These are phyloP conservation scores for Eulacestoma nigropectus DNA, from an alignment of 2,113 vertebrate species.

Conservation along the genomic window DNA sequence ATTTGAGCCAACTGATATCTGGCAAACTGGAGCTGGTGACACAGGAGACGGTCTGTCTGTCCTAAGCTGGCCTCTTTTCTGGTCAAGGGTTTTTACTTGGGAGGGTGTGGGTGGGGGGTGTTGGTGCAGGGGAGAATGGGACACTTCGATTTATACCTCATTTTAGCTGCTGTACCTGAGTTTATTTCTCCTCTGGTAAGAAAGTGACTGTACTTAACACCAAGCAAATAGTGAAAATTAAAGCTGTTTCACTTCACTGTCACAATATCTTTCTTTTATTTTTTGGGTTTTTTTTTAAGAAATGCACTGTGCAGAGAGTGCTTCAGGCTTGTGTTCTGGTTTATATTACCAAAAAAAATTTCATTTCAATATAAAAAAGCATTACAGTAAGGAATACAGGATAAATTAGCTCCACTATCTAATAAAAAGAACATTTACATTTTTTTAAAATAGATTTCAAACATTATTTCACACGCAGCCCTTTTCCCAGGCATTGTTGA, in stretches of 20 bases:
- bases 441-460: constrained; percentile 73
- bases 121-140: neutral
- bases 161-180: constrained; percentile 45
- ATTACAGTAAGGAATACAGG: constrained; percentile 64
- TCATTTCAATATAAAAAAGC: constrained; percentile 72
- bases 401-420: constrained; percentile 75
- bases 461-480: constrained; percentile 29
- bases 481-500: constrained; percentile 35
- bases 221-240: constrained; percentile 44
- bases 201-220: constrained; percentile 49
- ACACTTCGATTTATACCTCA: constrained; percentile 56
- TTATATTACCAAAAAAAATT: constrained; percentile 69
- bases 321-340: constrained; percentile 59
- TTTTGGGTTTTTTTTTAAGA: constrained; percentile 54
- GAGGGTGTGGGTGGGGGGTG: neutral
- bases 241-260: constrained; percentile 60
- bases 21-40: neutral
- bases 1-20: neutral
- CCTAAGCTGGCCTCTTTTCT: neutral
- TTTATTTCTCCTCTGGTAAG: constrained; percentile 21
- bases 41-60: neutral
- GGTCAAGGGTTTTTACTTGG: constrained; percentile 18
- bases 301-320: constrained; percentile 68
- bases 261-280: constrained; percentile 69
- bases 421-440: constrained; percentile 62